A percentile compares a stretch with the other conserved stretches of the same genome.
These are phyloP conservation scores for Dendropsophus ebraccatus DNA, from an alignment of 2,113 vertebrate genomes.

Conservation along the genomic window DNA sequence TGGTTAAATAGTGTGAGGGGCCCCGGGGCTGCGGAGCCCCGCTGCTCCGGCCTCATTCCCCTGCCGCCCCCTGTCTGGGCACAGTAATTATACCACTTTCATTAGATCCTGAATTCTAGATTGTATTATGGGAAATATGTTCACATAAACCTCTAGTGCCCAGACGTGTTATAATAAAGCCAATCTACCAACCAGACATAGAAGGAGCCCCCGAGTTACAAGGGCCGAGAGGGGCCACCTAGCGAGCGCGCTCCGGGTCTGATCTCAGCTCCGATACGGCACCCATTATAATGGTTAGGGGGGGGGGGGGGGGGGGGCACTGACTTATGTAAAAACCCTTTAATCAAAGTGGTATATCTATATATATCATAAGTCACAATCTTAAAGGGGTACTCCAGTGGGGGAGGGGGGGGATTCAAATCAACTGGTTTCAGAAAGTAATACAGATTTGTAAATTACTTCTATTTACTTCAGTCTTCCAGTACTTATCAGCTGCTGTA, in stretches of 20 bases:
- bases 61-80: constrained; percentile 31
- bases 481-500: no score
- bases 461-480: no score
- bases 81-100: constrained; percentile 35
- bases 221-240: constrained; percentile 12
- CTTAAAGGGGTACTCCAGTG: no score
- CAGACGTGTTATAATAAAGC: constrained; percentile 27
- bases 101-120: constrained; percentile 34
- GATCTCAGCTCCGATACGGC: not conserved
- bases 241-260: not conserved
- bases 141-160: constrained; percentile 26
- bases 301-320: no score
- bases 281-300: not conserved
- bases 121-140: constrained; percentile 46
- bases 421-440: no score
- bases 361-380: no score
- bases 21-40: constrained; percentile 4
- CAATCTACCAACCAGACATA: constrained; percentile 31
- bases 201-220: constrained; percentile 24
- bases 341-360: no score
- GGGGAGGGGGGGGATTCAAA: no score
- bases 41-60: constrained; percentile 1
- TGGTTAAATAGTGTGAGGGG: constrained; percentile 23
- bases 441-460: no score
- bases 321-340: no score